A percentile compares a stretch with the other conserved stretches of the same genome.
These are phyloP conservation scores for Cheirogaleus medius DNA, from an alignment of 2,113 vertebrate species.

Conservation along the genomic window DNA sequence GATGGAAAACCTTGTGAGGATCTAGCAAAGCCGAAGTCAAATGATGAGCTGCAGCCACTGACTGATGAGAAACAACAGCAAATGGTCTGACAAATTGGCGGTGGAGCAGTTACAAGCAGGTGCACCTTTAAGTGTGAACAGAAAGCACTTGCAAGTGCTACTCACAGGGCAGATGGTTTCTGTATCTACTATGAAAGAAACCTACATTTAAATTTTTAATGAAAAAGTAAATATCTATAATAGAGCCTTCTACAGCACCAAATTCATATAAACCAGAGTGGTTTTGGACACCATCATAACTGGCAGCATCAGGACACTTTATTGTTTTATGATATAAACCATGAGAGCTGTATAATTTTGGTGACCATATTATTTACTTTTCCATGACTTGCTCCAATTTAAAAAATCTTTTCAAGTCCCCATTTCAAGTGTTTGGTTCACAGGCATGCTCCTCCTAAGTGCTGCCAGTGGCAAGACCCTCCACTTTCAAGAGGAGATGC, in stretches of 20 bases:
- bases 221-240: neutral
- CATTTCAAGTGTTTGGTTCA: neutral
- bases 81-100: neutral
- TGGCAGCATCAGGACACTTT: neutral
- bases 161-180: neutral
- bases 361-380: neutral
- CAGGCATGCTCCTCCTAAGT: neutral
- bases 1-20: neutral
- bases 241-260: neutral
- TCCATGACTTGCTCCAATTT: neutral
- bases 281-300: neutral
- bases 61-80: neutral
- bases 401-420: neutral
- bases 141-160: neutral
- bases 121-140: neutral
- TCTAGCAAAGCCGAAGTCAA: neutral
- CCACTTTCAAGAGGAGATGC: neutral
- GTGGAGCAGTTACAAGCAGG: no score
- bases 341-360: neutral
- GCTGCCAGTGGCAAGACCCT: neutral
- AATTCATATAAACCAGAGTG: neutral
- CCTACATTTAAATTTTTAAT: neutral
- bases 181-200: neutral
- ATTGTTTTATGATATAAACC: neutral
- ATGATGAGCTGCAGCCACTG: neutral